These are phyloP conservation scores for Carassius carassius DNA, from an alignment of 2,113 vertebrate species.

Conservation along the genomic window DNA sequence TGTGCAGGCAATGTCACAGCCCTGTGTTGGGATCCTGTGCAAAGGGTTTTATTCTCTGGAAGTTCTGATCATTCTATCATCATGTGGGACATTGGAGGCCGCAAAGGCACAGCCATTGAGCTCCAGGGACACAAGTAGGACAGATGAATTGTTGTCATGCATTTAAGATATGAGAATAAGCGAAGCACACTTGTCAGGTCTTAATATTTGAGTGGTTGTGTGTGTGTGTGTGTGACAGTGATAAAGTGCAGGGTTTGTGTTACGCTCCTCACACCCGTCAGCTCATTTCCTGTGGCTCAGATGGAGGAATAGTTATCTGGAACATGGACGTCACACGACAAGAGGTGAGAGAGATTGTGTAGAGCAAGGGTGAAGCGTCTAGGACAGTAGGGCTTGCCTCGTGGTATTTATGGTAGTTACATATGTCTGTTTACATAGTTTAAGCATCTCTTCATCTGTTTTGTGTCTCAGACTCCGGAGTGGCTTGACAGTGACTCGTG, in stretches of 20 bases:
- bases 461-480: slow-evolving; percentile 85
- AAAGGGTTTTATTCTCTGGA: slow-evolving; percentile 91
- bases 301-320: slow-evolving; percentile 95
- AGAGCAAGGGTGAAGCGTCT: background rate
- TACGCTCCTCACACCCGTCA: slow-evolving; percentile 93
- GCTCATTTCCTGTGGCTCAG: slow-evolving; percentile 94
- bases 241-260: slow-evolving; percentile 92
- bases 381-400: background rate
- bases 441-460: background rate
- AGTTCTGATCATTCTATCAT: slow-evolving; percentile 98
- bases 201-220: slow-evolving; percentile 49
- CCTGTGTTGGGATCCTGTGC: slow-evolving; percentile 93
- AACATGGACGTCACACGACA: slow-evolving; percentile 98
- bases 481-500: slow-evolving; percentile 99
- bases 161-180: background rate
- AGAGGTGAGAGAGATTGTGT: slow-evolving; percentile 78
- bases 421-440: slow-evolving; percentile 1
- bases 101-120: slow-evolving; percentile 96
- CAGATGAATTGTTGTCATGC: slow-evolving; percentile 4
- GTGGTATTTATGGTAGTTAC: background rate
- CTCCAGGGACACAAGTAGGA: slow-evolving; percentile 96
- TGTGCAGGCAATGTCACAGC: slow-evolving; percentile 90
- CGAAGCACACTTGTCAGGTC: slow-evolving; percentile 26
- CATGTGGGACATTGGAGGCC: slow-evolving; percentile 99
- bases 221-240: slow-evolving; percentile 70